Evolutionary conservation across 2,113 vertebrate species (phyloP).

Genomic region (Myxocyprinus asiaticus): DNA sequence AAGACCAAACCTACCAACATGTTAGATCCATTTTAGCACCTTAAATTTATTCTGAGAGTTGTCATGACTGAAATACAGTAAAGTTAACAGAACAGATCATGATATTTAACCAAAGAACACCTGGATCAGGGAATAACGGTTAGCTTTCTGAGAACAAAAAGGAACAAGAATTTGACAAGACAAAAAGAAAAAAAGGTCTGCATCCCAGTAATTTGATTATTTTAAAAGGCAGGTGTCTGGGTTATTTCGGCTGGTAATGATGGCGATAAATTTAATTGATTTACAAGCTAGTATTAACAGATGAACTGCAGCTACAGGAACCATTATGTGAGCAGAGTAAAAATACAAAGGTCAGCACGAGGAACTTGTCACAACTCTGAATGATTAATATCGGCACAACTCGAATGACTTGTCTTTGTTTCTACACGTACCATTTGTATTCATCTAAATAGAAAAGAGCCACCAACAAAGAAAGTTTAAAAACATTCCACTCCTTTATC

Average conservation of each 20-base stretch:
- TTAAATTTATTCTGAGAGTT: too few species aligned
- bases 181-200: too few species aligned
- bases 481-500: not conserved
- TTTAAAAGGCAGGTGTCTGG: not conserved
- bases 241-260: not conserved
- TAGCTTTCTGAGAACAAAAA: too few species aligned
- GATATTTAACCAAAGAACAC: too few species aligned
- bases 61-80: too few species aligned
- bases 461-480: not conserved
- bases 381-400: not conserved
- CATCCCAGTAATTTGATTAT: too few species aligned
- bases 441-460: slow-evolving; percentile 7
- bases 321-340: not conserved
- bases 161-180: too few species aligned
- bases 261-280: not conserved
- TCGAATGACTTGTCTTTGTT: not conserved
- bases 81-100: too few species aligned
- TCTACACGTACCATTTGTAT: not conserved
- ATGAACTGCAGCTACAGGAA: not conserved
- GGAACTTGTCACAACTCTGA: not conserved
- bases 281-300: not conserved
- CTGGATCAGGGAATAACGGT: too few species aligned
- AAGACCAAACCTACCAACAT: too few species aligned
- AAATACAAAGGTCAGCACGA: not conserved
- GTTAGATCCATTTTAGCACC: too few species aligned